Conservation (phyloP, 1,140 invertebrate species). For the Charaxes varanes region DNA sequence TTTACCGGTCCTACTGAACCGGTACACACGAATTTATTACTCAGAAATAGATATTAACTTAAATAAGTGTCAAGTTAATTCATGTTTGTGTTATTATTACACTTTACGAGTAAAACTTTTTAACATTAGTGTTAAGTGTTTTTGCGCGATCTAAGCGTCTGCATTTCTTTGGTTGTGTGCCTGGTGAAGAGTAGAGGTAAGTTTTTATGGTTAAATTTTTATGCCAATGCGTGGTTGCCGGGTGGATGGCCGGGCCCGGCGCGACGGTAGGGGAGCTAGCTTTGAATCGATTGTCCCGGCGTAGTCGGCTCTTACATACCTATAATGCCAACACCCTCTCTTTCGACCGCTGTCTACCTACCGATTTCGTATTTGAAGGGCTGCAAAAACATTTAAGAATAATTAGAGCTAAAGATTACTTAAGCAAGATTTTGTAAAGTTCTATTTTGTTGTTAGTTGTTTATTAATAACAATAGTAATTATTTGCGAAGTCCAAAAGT, state of each 20-base stretch:
- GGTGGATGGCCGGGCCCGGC: slow-evolving; percentile 32
- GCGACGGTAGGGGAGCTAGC: slow-evolving; percentile 42
- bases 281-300: slow-evolving; percentile 54
- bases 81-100: slow-evolving; percentile 40
- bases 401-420: too few relatives aligned
- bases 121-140: slow-evolving; percentile 35
- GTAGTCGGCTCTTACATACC: slow-evolving; percentile 24
- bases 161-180: slow-evolving; percentile 52
- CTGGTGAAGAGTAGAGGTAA: slow-evolving; percentile 59
- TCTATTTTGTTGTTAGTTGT: too few relatives aligned
- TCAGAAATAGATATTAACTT: slow-evolving; percentile 24
- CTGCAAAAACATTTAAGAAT: background rate
- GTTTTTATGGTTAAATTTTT: slow-evolving; percentile 50
- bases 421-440: too few relatives aligned
- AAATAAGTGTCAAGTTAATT: slow-evolving; percentile 42
- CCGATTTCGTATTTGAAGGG: slow-evolving; percentile 22
- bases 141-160: slow-evolving; percentile 57
- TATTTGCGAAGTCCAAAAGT: too few relatives aligned
- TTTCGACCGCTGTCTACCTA: slow-evolving; percentile 17
- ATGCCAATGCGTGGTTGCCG: slow-evolving; percentile 36
- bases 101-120: slow-evolving; percentile 26
- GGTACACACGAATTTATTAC: slow-evolving; percentile 28
- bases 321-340: slow-evolving; percentile 31
- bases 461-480: too few relatives aligned
- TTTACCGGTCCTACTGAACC: slow-evolving; percentile 31